These are phyloP conservation scores for Liopterus haemorrhoidalis DNA, from an alignment of 2,888 invertebrate genomes.

Conservation along the genomic window DNA sequence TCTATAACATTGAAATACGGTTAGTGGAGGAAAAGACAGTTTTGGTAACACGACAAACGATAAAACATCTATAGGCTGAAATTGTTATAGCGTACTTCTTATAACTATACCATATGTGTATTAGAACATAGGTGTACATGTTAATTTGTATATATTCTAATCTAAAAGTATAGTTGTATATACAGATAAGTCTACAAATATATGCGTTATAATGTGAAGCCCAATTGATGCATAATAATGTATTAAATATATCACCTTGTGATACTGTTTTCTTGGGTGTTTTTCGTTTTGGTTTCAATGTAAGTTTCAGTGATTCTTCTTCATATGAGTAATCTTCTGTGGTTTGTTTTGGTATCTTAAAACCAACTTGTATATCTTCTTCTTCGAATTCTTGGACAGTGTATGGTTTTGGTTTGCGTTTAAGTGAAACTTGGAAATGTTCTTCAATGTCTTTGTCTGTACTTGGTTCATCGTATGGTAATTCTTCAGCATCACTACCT, in stretches of 20 bases:
- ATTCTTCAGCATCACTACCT: slow-evolving; percentile 53
- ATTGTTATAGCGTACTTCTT: slow-evolving; percentile 20
- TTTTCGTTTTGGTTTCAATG: slow-evolving; percentile 64
- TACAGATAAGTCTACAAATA: slow-evolving; percentile 11
- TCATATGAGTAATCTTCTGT: slow-evolving; percentile 52
- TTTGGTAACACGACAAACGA: slow-evolving; percentile 13
- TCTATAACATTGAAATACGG: no score
- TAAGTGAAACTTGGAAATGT: slow-evolving; percentile 47
- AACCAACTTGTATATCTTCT: slow-evolving; percentile 52
- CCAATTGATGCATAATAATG: slow-evolving; percentile 3
- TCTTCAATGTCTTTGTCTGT: slow-evolving; percentile 54
- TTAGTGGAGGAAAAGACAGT: slow-evolving; percentile 1
- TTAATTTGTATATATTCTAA: no score
- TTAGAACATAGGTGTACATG: neutral
- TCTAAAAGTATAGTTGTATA: slow-evolving; percentile 3
- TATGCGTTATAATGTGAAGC: slow-evolving; percentile 1
- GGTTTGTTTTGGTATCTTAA: slow-evolving; percentile 47
- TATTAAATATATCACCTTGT: slow-evolving; percentile 51
- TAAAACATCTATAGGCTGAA: slow-evolving; percentile 33
- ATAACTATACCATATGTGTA: neutral
- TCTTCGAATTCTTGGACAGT: slow-evolving; percentile 55
- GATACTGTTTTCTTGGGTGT: slow-evolving; percentile 60
- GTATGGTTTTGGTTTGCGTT: slow-evolving; percentile 47
- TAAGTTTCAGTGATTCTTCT: slow-evolving; percentile 60
- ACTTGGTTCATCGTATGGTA: slow-evolving; percentile 50